Evolutionary conservation across 2,113 vertebrate species (phyloP), one percentile per base, ranked within the genome.

Genomic region (Chamaea fasciata): DNA sequence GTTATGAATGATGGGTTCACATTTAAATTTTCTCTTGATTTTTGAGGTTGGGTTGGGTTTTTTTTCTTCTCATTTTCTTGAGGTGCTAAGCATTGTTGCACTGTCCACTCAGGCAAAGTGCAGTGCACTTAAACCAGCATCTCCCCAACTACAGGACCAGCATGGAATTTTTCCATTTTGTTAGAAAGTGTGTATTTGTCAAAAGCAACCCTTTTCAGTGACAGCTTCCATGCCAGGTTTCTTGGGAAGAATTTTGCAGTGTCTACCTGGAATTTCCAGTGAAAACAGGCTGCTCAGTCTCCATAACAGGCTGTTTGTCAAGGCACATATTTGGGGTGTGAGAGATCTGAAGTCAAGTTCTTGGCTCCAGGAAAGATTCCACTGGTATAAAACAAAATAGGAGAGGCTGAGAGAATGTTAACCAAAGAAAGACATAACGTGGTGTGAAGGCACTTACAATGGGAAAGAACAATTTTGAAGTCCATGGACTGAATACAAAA

Each of bases 111-210:
- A 53, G 59, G 55, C 13, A 86, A 77, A 81, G 42, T 78, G 33
- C 41, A 39, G 37, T 39, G 37, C 27, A 39, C 21, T 74, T 70
- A 37, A 55, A 74, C 52, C 2, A 10, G 35, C 59, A 52, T 41
- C 13, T 94, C 46, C 10, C 12, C 39, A 86, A 77, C 46, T 14
- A 74, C 20, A 70, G 33, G 27, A 65, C 10, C 5, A 5, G 59
- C 39, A 77, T 70, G 90, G 95, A 90, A 80, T 93, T 95, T 95
- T 97, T 95, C 94, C 88, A 55, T 81, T 77, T 88, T 88, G 50
- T 95, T 95, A 80, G 71, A 92, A 94, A 86, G 79, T 65, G 53
- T 56, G 24, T 74, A 64, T 90, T 94, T 94, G 79, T 92, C 76
- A 50, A 86, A 95, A 74, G 1, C 63, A 86, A 42, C 42, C 30